Base-by-base conservation (phyloP, 2,113 vertebrate genomes). In the Microtus montanus region DNA sequence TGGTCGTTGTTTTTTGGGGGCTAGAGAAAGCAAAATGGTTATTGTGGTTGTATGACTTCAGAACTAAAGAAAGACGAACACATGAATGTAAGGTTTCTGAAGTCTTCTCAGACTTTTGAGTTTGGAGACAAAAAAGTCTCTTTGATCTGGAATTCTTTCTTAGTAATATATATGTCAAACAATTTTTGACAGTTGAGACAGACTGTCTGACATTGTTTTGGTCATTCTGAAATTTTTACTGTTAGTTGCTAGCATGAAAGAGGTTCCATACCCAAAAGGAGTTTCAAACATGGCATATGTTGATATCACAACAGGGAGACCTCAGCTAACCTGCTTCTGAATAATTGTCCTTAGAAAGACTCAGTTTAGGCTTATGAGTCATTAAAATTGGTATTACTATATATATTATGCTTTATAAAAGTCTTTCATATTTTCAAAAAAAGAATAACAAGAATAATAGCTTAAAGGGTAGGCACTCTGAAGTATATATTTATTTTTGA, bases 1-100 rank as follows among this genome's bases (percentile, higher is more conserved):
- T 88, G 91, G 3, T 87, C 24, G 77, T 61, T 85, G 17, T 66
- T 49, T 63, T 97, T 97, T 96, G 71, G 94, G 88, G 97, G 75
- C 98, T 98, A 94, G 97, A 95, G 95, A 97, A 95, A 95, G 83
- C 93, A 97, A 94, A 93, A 80, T 95, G 64, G 90, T 97, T 96
- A 97, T 87, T 95, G 19, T 44, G 47, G 28, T 58, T 87, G 41
- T 22, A 54, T 8, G 22, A 90, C 10, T 92, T 20, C 44, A 96
- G 86, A 77, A 84, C 44, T 68, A 47, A 88, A 90, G 41, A 92
- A 95, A 83, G 44, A 47, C n/a, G 66, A 83, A 64, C 35, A 87
- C 5, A 13, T 22, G 44, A 41, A 47, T 41, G 13, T 41, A 63
- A 15, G 5, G 47, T 84, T 92, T 94, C 87, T 66, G 63, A 66